These are phyloP conservation scores for Syngnathus scovelli DNA, from an alignment of 2,113 vertebrate genomes.

Conservation along the genomic window DNA sequence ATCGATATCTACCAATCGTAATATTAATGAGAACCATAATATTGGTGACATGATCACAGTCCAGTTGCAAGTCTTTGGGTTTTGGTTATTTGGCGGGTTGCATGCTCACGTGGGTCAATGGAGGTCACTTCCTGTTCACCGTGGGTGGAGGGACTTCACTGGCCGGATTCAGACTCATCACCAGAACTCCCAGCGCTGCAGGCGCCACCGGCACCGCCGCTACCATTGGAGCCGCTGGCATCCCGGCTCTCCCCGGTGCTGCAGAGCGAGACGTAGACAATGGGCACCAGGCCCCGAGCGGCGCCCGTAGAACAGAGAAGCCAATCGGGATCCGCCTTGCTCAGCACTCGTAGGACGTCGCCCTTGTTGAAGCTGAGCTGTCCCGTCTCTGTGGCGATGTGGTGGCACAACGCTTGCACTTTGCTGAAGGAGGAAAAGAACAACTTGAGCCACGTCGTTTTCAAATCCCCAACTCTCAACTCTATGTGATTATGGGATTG, in stretches of 20 bases:
- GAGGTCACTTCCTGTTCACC: conserved; percentile 14
- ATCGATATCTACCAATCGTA: background rate
- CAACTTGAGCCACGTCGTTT: background rate
- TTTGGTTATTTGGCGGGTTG: conserved; percentile 29
- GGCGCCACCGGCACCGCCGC: too few relatives aligned
- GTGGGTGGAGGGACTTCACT: background rate
- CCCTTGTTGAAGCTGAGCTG: conserved; percentile 93
- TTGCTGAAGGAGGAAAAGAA: conserved; percentile 65
- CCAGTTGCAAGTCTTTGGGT: conserved; percentile 39
- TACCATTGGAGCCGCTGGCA: background rate
- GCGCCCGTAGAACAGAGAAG: conserved; percentile 79
- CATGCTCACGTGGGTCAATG: conserved; percentile 42
- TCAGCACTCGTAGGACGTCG: conserved; percentile 78
- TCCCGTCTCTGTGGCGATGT: conserved; percentile 82
- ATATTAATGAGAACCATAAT: background rate
- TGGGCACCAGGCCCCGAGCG: conserved; percentile 79
- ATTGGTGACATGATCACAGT: background rate
- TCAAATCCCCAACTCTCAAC: too few relatives aligned
- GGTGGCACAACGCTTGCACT: conserved; percentile 87
- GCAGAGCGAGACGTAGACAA: conserved; percentile 81
- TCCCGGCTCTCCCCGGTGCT: conserved; percentile 55
- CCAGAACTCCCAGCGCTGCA: too few relatives aligned
- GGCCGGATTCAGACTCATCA: background rate
- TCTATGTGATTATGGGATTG: too few relatives aligned
- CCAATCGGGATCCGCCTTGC: conserved; percentile 82